Evolutionary conservation across 1,140 invertebrate species (phyloP).

Genomic region (Heliconius hewitsoni): DNA sequence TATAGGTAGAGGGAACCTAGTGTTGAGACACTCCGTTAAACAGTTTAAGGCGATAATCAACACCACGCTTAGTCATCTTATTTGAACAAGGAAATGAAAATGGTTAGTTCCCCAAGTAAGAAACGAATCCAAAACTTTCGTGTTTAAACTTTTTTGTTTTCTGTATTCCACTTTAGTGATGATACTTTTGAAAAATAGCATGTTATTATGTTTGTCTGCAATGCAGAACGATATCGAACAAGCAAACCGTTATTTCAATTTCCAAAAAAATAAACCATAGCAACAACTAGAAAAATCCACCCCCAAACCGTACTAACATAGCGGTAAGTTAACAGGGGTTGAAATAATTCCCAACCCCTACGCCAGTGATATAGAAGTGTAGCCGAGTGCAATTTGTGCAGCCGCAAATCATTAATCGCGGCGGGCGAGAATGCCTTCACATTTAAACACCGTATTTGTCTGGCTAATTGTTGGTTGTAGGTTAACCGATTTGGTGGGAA

Average conservation of each 20-base stretch:
- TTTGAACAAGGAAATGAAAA: too few species aligned
- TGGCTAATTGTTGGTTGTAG: conserved; percentile 21
- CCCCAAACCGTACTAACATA: not conserved
- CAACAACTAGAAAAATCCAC: not conserved
- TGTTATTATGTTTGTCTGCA: too few species aligned
- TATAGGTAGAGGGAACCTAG: too few species aligned
- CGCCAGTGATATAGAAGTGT: conserved; percentile 27
- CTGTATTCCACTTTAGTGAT: too few species aligned
- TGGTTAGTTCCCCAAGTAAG: too few species aligned
- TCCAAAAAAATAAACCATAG: not conserved
- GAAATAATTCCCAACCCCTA: conserved; percentile 15
- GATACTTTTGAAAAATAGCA: too few species aligned
- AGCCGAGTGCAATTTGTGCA: conserved; percentile 31
- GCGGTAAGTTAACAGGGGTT: conserved; percentile 8
- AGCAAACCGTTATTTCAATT: not conserved
- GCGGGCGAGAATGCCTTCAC: conserved; percentile 36
- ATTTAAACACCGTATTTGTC: conserved; percentile 33
- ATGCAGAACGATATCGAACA: too few species aligned
- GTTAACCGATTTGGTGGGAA: conserved; percentile 62
- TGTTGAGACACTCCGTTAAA: too few species aligned
- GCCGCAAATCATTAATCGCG: conserved; percentile 39
- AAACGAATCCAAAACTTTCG: too few species aligned
- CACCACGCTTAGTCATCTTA: too few species aligned
- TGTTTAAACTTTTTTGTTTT: too few species aligned
- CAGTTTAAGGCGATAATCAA: too few species aligned